Conservation (phyloP, 92 coral and sea anemone genomes). For the Palythoa grandiflora region DNA sequence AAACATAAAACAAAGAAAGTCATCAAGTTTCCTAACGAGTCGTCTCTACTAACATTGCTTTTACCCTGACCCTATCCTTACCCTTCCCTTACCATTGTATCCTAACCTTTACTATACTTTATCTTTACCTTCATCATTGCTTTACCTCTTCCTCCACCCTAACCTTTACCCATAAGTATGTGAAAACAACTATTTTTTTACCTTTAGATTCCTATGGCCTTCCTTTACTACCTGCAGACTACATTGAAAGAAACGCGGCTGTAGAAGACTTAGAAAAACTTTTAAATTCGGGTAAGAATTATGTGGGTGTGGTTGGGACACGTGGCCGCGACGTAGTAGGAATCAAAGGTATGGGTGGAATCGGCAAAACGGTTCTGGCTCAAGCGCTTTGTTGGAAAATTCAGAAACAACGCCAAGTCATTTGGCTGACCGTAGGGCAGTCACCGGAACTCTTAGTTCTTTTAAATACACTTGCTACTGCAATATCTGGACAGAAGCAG, state of each 20-base stretch:
- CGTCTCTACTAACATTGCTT: no score
- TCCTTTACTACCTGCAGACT: conserved; percentile 67
- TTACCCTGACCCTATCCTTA: no score
- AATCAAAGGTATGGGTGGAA: conserved; percentile 76
- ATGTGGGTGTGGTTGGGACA: conserved; percentile 71
- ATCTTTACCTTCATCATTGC: no score
- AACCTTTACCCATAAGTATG: neutral
- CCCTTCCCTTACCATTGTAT: no score
- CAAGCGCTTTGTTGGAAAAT: conserved; percentile 73
- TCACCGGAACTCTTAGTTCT: conserved; percentile 64
- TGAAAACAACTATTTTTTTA: neutral
- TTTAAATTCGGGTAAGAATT: conserved; percentile 51
- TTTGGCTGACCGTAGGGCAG: conserved; percentile 73
- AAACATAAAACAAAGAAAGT: no score
- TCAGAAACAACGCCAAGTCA: conserved; percentile 60
- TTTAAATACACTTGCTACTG: conserved; percentile 59
- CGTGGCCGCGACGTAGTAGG: conserved; percentile 65
- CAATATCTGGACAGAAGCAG: conserved; percentile 45
- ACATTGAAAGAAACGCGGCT: conserved; percentile 52
- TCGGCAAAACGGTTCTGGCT: conserved; percentile 75
- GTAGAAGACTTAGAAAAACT: conserved; percentile 53
- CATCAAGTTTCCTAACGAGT: no score
- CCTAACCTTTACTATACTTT: no score
- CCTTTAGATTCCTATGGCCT: conserved; percentile 55
- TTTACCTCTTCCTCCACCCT: no score